A percentile compares a stretch with the other conserved stretches of the same genome.
Evolutionary conservation across 2,888 invertebrate species (phyloP).

Genomic region (Drosophila subquinaria): DNA sequence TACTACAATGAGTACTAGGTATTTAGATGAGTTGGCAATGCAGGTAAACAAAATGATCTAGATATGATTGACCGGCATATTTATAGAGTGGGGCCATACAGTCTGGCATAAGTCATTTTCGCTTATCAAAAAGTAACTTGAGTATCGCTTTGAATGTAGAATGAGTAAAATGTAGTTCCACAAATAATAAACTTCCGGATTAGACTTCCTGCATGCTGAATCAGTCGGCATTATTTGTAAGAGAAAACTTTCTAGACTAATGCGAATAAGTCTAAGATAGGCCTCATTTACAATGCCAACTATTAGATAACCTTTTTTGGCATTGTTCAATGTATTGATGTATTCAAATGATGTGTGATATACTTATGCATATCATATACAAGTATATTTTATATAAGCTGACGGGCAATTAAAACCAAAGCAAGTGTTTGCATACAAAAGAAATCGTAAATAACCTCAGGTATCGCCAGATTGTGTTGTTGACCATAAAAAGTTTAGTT

Average conservation of each 20-base stretch:
- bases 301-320: constrained; percentile 13
- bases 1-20: not conserved
- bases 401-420: constrained; percentile 65
- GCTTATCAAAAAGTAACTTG: constrained; percentile 47
- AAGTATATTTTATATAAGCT: constrained; percentile 54
- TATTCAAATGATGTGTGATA: constrained; percentile 54
- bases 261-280: not conserved
- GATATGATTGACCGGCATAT: constrained; percentile 4
- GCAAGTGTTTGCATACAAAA: constrained; percentile 67
- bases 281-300: constrained; percentile 1
- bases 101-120: constrained; percentile 50
- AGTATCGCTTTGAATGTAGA: constrained; percentile 2
- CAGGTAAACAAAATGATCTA: not conserved
- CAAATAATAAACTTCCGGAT: not conserved
- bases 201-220: constrained; percentile 47
- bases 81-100: constrained; percentile 35
- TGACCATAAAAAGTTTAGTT: constrained; percentile 28
- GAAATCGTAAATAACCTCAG: constrained; percentile 65
- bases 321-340: constrained; percentile 12
- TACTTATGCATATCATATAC: constrained; percentile 30
- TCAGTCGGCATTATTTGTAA: constrained; percentile 12
- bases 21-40: not conserved
- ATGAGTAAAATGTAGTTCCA: constrained; percentile 13
- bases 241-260: constrained; percentile 47
- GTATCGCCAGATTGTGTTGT: constrained; percentile 11